Base-by-base conservation (phyloP, 2,113 vertebrate species). In the Clinocottus analis region DNA sequence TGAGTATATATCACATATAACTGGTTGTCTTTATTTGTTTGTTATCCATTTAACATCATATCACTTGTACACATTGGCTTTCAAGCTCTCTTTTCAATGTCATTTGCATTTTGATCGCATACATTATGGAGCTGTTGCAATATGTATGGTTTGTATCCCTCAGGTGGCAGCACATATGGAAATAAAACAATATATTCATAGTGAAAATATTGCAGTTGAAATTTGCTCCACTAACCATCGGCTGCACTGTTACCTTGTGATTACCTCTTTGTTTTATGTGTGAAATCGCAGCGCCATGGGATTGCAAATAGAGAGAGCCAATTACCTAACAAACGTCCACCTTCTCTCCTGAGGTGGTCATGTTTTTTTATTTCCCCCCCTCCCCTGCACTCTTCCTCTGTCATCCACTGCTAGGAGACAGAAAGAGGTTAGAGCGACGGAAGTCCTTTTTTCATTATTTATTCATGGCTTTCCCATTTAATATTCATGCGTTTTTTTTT, bases 381-480 rank as follows among this genome's bases (percentile, higher is more conserved):
- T 86, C 60, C 80, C 75, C 78, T 86, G 70, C 64, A 51, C 85
- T 89, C 68, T 84, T 75, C 76, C 71, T 79, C 82, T 79, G 79
- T 86, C 89, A 79, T 91, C 89, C 81, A 56, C 87, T 62, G 85
- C 87, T 79, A 84, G 80, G 73, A 85, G 80, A 92, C 78, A 87
- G 87, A 90, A 89, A 85, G 78, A 87, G 87, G 80, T 89, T 84
- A 86, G 76, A 83, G 82, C 76, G 56, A 82, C 77, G 84, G 90
- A 92, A 90, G 85, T 88, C 83, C 80, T 89, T 90, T 90, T 89
- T 91, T 79, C 56, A 72, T 93, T 93, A 94, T 95, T 94, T 94
- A 95, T 95, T 95, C 93, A 94, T 94, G 89, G 89, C 74, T 89
- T 90, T 93, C 68, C 81, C 89, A 93, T 94, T 94, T 94, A 91